phyloP scores from a whole-genome alignment of 2,797 vertebrate species.

The Girardinus metallicus region DNA sequence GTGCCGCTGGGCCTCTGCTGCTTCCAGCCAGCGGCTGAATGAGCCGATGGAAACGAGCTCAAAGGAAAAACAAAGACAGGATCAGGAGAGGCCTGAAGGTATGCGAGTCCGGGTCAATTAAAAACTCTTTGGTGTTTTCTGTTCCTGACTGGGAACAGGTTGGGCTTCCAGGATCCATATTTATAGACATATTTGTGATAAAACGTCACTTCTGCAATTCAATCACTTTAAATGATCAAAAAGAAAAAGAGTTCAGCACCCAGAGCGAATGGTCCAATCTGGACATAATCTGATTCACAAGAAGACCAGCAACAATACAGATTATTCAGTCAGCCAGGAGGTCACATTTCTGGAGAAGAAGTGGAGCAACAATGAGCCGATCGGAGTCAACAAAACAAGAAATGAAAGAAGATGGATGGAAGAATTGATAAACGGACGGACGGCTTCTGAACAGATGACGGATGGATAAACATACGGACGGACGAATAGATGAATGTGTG shows the following conservation, averaged over 20 bases:
- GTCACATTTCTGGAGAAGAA: background rate
- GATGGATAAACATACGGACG: no score
- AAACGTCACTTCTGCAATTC: background rate
- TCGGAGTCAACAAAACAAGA: background rate
- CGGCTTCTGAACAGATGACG: no score
- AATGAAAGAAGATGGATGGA: background rate
- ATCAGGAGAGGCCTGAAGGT: background rate
- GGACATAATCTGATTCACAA: background rate
- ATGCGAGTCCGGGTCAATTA: constrained; percentile 17
- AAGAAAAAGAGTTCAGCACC: background rate
- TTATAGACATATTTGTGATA: background rate
- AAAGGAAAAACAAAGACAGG: constrained; percentile 3
- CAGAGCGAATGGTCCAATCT: background rate
- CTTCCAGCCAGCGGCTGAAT: constrained; percentile 34
- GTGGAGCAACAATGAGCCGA: background rate
- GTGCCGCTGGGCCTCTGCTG: constrained; percentile 24
- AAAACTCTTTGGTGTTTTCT: constrained; percentile 13
- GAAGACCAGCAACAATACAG: background rate
- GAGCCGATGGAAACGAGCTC: constrained; percentile 45
- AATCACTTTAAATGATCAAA: background rate
- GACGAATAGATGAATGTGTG: no score
- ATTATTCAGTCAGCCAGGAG: background rate
- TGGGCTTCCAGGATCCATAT: background rate
- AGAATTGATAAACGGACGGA: no score
- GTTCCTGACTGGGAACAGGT: background rate